A percentile compares a stretch with the other conserved stretches of the same genome.
These are phyloP conservation scores for Saccostrea glomerata DNA, from an alignment of 1,140 invertebrate species.

Conservation along the genomic window DNA sequence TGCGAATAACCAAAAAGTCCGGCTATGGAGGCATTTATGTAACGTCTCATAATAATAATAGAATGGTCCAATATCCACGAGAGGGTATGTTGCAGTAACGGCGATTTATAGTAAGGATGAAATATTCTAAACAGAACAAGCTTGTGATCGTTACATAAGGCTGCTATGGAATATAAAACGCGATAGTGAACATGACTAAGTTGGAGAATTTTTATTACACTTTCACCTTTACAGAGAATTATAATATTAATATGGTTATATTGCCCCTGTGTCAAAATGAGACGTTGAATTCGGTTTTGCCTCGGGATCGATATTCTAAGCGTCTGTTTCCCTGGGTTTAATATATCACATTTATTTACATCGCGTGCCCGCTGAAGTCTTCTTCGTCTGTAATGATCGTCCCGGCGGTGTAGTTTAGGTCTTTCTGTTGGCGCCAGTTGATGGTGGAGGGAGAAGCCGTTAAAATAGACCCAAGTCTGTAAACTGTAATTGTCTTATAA, in stretches of 20 bases:
- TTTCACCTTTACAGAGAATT: neutral
- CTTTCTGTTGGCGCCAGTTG: constrained; percentile 1
- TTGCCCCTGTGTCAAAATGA: neutral
- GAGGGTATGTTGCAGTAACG: neutral
- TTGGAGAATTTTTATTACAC: neutral
- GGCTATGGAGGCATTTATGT: neutral
- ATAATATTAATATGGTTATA: constrained; percentile 14
- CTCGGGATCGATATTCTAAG: constrained; percentile 23
- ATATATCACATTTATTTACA: neutral
- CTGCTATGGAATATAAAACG: neutral
- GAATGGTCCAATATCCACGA: neutral
- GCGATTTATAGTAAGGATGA: neutral
- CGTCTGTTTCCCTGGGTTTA: neutral
- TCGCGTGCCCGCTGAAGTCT: neutral
- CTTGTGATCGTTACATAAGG: no score
- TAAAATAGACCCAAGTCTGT: neutral
- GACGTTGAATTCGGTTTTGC: neutral
- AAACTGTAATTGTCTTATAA: constrained; percentile 13
- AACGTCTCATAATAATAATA: neutral
- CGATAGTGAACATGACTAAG: neutral
- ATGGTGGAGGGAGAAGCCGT: constrained; percentile 3
- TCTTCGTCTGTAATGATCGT: neutral
- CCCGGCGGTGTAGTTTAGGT: neutral
- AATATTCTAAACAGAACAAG: no score
- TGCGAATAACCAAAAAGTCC: no score